Base-by-base conservation (phyloP, 1,140 invertebrate genomes). In the Bursaphelenchus mucronatus region DNA sequence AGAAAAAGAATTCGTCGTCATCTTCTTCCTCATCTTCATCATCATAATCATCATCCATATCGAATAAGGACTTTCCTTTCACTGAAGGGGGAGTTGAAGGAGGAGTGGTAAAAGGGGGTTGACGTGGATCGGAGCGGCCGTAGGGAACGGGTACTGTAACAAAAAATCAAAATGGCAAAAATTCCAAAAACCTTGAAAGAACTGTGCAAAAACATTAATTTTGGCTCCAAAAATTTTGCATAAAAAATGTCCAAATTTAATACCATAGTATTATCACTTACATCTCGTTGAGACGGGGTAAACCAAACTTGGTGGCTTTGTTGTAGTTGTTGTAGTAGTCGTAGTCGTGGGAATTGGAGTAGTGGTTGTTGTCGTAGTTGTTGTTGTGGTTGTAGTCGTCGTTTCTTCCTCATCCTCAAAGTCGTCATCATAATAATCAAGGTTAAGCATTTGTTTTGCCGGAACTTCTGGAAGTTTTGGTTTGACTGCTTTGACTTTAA, bases 361-460 rank as follows among this genome's bases (percentile, higher is more conserved):
- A 17, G 57, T 59, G 5, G 57, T 59, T n/a, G 19, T 17, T 44
- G 57, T 39, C 1, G n/a, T 21, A n/a, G 13, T 13, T 3, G 53
- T 55, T 6, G 53, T 55, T 3, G 53, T 44, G 6, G 53, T n/a
- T 30, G 13, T 21, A 4, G 13, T n/a, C 1, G 53, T 55, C 1
- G 53, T 55, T n/a, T 59, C 57, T n/a, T 59, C 40, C 3, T n/a
- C 41, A 11, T 39, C 13, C 11, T n/a, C 57, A 39, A 59, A 59
- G n/a, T 59, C 57, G 41, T 59, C 57, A 44, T 59, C 57, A 39
- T 59, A 59, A 44, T 59, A 59, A 50, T 59, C 41, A 44, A 59
- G 57, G 40, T 59, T 59, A 15, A 59, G 40, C 19, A 59, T 39
- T 43, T 59, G 57, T 45, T 30, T 39, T n/a, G 45, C 30, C 40